Conservation (phyloP, 2,888 invertebrate genomes). For the Erannis defoliaria region DNA sequence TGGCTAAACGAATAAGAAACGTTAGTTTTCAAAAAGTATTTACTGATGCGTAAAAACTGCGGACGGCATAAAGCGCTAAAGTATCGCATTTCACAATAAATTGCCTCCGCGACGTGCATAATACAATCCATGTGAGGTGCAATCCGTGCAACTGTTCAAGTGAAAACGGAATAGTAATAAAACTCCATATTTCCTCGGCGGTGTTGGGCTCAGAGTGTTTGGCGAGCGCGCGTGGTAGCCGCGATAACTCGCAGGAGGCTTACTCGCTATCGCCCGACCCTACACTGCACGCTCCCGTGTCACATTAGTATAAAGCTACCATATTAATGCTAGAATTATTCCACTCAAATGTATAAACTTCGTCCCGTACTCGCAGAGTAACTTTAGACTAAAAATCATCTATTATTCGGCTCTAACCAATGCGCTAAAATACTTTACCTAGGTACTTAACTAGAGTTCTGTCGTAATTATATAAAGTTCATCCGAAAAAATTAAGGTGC, state of each 20-base stretch:
- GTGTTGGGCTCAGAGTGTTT: slow-evolving; percentile 41
- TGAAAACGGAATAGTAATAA: slow-evolving; percentile 45
- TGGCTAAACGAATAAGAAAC: too few relatives aligned
- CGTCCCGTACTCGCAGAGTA: slow-evolving; percentile 27
- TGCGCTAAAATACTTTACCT: slow-evolving; percentile 23
- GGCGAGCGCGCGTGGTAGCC: slow-evolving; percentile 50
- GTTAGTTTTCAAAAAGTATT: background rate
- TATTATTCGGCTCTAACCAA: slow-evolving; percentile 42
- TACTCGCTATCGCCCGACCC: slow-evolving; percentile 55
- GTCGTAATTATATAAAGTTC: too few relatives aligned
- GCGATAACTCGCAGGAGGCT: slow-evolving; percentile 65
- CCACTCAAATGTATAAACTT: slow-evolving; percentile 38
- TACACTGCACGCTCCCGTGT: slow-evolving; percentile 50
- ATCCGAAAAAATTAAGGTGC: too few relatives aligned
- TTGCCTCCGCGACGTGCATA: slow-evolving; percentile 37
- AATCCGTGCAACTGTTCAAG: slow-evolving; percentile 36
- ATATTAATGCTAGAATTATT: slow-evolving; percentile 49
- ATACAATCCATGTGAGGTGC: slow-evolving; percentile 34
- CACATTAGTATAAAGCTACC: slow-evolving; percentile 52
- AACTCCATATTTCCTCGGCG: slow-evolving; percentile 44
- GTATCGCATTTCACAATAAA: slow-evolving; percentile 37
- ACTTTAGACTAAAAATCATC: slow-evolving; percentile 41
- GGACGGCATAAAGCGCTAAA: slow-evolving; percentile 11
- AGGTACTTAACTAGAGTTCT: too few relatives aligned
- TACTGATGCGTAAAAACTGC: slow-evolving; percentile 10